Evolutionary conservation across 2,113 vertebrate genomes (phyloP), one percentile per base, ranked within the genome.

Genomic region (Thamnaconus septentrionalis): DNA sequence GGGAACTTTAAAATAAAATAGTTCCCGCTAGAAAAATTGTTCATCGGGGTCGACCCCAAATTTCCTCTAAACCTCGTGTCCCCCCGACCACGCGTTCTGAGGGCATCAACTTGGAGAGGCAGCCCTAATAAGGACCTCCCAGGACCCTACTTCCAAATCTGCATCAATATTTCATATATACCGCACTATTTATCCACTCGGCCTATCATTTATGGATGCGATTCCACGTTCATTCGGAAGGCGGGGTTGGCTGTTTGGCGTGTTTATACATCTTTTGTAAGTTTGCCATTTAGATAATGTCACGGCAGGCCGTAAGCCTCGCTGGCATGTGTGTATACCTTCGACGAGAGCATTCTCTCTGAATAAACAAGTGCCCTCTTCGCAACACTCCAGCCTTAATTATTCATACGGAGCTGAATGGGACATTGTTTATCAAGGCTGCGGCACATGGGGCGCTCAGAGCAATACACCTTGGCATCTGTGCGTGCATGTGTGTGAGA

Each of bases 221-320:
- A 84, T 81, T 84, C 75, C 58, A 60, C 57, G 68, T n/a, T 3
- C 59, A 51, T 10, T 43, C 61, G 12, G 58, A 61, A 53, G 39
- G 54, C 71, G 71, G 67, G 18, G 18, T 31, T 31, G 18, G 18
- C 18, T 31, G 18, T 31, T 31, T 45, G 69, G 53, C 79, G 59
- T 73, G 53, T 76, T 0, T 51, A 41, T 64, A 54, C 56, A 7
- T 68, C 73, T 78, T 87, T 80, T 85, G 72, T 85, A 66, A 74
- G 80, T 61, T 64, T 89, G 85, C 84, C 83, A 85, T 88, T 89
- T 85, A 76, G 85, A 87, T 89, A 89, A 87, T 89, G 86, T 88
- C 88, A 87, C 54, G 43, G 66, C 67, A 41, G 69, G 77, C 70
- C 69, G 77, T 73, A 75, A 69, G 63, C 79, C 86, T 67, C 60